These are phyloP conservation scores for Dryobota labecula DNA, from an alignment of 2,888 invertebrate species.

Conservation along the genomic window DNA sequence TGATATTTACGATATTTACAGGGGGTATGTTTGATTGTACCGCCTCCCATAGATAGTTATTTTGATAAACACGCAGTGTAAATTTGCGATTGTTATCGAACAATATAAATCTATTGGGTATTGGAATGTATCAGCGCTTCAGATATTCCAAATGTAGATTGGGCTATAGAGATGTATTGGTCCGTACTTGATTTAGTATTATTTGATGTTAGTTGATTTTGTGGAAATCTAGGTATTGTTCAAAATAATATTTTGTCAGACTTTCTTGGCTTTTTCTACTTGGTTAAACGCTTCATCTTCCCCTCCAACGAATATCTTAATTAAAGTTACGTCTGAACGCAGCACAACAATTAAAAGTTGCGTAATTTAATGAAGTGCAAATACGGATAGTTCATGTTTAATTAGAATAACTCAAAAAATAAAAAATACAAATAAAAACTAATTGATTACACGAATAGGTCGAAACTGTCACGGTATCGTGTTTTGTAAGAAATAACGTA, in stretches of 20 bases:
- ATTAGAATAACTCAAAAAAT: too few relatives aligned
- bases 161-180: slow-evolving; percentile 45
- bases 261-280: neutral
- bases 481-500: slow-evolving; percentile 48
- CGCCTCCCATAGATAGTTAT: slow-evolving; percentile 57
- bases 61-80: slow-evolving; percentile 68
- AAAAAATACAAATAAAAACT: too few relatives aligned
- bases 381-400: slow-evolving; percentile 20
- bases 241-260: neutral
- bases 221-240: slow-evolving; percentile 13
- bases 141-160: slow-evolving; percentile 58
- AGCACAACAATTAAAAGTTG: slow-evolving; percentile 13
- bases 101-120: slow-evolving; percentile 79
- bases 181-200: slow-evolving; percentile 50
- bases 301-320: neutral
- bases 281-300: neutral
- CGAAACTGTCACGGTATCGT: slow-evolving; percentile 54
- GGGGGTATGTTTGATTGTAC: slow-evolving; percentile 47
- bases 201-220: slow-evolving; percentile 39
- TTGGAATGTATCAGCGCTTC: slow-evolving; percentile 60
- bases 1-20: slow-evolving; percentile 57
- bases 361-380: slow-evolving; percentile 15
- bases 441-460: slow-evolving; percentile 50
- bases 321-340: neutral
- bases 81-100: slow-evolving; percentile 79